Evolutionary conservation across 2,888 invertebrate genomes (phyloP).

Genomic region (Trissolcus japonicus): DNA sequence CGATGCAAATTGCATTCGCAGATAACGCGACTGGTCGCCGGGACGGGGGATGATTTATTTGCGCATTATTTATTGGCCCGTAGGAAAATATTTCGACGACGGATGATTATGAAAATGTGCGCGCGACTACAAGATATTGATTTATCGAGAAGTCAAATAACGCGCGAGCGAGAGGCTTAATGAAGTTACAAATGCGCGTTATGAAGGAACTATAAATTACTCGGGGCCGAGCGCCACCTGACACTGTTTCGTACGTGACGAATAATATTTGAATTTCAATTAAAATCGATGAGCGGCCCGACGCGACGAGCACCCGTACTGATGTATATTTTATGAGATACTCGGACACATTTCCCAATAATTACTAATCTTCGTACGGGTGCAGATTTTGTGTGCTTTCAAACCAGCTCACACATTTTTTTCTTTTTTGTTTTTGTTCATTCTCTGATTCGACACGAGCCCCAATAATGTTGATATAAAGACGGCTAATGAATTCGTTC

Average conservation of each 20-base stretch:
- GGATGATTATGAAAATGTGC: slow-evolving; percentile 36
- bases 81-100: slow-evolving; percentile 26
- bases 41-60: slow-evolving; percentile 18
- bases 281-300: slow-evolving; percentile 31
- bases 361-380: slow-evolving; percentile 7
- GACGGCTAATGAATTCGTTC: slow-evolving; percentile 13
- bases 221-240: slow-evolving; percentile 28
- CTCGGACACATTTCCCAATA: slow-evolving; percentile 31
- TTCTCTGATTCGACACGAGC: background rate
- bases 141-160: slow-evolving; percentile 43
- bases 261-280: slow-evolving; percentile 56
- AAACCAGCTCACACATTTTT: slow-evolving; percentile 1
- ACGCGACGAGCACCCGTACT: slow-evolving; percentile 22
- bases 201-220: slow-evolving; percentile 50
- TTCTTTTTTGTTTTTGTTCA: too few species aligned
- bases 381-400: background rate
- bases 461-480: slow-evolving; percentile 9
- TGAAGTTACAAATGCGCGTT: slow-evolving; percentile 42
- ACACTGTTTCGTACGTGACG: slow-evolving; percentile 45
- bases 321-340: slow-evolving; percentile 52
- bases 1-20: slow-evolving; percentile 19
- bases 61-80: slow-evolving; percentile 26
- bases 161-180: slow-evolving; percentile 15
- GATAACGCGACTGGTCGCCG: too few species aligned
- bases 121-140: slow-evolving; percentile 39